Evolutionary conservation across 2,113 vertebrate species (phyloP).

Genomic region (Halcyon malimbica): DNA sequence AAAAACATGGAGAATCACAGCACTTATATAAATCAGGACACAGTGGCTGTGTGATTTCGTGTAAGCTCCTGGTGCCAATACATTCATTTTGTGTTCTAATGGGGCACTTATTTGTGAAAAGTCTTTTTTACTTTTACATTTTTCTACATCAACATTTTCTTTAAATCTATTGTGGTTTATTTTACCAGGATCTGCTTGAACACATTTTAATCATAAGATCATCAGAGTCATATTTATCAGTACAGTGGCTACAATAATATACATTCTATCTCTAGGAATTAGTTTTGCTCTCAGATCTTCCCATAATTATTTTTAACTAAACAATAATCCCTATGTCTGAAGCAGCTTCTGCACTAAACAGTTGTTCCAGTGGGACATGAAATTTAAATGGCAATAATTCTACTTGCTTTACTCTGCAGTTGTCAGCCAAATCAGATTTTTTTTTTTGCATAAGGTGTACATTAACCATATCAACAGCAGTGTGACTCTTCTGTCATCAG

Average conservation of each 20-base stretch:
- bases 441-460: neutral
- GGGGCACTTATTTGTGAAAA: neutral
- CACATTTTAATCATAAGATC: neutral
- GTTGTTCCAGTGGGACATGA: neutral
- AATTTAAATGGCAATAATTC: neutral
- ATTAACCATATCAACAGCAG: neutral
- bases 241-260: neutral
- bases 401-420: neutral
- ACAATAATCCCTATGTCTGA: neutral
- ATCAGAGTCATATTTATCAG: neutral
- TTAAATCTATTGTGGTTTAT: neutral
- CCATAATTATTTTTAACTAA: constrained; percentile 24
- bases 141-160: neutral
- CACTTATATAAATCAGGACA: neutral
- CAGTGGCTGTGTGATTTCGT: neutral
- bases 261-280: neutral
- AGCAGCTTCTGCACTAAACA: neutral
- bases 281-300: neutral
- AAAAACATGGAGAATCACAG: neutral
- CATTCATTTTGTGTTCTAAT: neutral
- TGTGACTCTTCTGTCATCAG: neutral
- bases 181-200: neutral
- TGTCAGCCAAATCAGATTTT: neutral
- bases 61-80: neutral
- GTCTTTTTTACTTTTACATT: neutral